phyloP scores from a whole-genome alignment of 2,113 vertebrate genomes.

The Proterorhinus semilunaris region DNA sequence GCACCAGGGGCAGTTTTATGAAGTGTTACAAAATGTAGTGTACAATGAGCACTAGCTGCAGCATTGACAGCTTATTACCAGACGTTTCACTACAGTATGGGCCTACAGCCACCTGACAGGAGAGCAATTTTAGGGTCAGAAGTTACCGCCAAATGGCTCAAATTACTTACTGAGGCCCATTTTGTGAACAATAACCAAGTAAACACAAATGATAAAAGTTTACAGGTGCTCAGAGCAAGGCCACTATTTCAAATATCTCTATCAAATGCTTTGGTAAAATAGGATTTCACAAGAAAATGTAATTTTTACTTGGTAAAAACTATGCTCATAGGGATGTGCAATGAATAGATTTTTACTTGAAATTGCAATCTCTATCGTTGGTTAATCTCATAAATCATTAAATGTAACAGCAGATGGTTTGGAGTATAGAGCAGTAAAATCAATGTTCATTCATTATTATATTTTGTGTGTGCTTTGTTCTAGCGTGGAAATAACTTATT shows the following conservation, averaged over 20 bases:
- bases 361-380: too few species aligned
- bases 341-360: too few species aligned
- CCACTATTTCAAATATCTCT: neutral
- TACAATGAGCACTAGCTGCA: neutral
- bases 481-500: too few species aligned
- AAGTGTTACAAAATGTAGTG: constrained; percentile 41
- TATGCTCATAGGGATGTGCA: too few species aligned
- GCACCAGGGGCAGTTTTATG: constrained; percentile 45
- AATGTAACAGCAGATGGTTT: too few species aligned
- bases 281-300: too few species aligned
- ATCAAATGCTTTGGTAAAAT: too few species aligned
- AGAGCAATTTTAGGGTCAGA: constrained; percentile 9
- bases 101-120: constrained; percentile 4
- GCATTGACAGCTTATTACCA: constrained; percentile 32
- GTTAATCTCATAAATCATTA: too few species aligned
- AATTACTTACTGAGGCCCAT: neutral
- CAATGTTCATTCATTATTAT: too few species aligned
- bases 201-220: constrained; percentile 1
- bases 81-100: constrained; percentile 5
- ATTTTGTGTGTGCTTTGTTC: too few species aligned
- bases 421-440: too few species aligned
- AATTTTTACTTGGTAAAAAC: too few species aligned
- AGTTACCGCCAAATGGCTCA: constrained; percentile 19
- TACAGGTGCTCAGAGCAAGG: neutral
- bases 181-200: neutral